These are phyloP conservation scores for Platanista minor DNA, from an alignment of 2,113 vertebrate species.

Conservation along the genomic window DNA sequence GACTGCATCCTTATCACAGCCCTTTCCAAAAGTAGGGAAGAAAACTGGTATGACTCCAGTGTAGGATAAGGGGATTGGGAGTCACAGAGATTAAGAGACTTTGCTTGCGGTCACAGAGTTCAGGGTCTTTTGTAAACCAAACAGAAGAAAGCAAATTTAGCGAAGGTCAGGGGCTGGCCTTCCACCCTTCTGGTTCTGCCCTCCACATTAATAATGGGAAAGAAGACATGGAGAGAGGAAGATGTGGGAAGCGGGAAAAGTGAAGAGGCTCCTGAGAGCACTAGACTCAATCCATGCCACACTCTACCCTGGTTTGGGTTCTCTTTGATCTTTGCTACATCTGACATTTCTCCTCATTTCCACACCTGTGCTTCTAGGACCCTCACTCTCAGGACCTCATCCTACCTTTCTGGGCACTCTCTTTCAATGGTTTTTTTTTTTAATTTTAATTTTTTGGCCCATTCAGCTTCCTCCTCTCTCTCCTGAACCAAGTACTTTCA, in stretches of 20 bases:
- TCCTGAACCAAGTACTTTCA: not conserved
- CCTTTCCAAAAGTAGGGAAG: not conserved
- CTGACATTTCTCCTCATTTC: not conserved
- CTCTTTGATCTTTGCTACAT: not conserved
- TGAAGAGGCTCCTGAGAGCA: not conserved
- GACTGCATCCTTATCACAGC: not conserved
- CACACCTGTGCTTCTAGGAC: not conserved
- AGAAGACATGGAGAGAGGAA: not conserved
- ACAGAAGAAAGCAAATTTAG: not conserved
- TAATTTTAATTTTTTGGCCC: too few relatives aligned
- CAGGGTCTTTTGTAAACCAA: conserved; percentile 18
- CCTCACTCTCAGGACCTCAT: not conserved
- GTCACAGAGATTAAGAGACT: not conserved
- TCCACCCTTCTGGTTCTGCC: not conserved
- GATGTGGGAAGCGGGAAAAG: not conserved
- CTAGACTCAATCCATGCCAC: not conserved
- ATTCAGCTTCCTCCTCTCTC: not conserved
- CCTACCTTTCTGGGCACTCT: not conserved
- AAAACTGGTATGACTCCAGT: not conserved
- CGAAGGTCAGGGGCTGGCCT: not conserved
- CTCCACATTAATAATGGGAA: not conserved
- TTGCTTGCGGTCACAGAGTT: not conserved
- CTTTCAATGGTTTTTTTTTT: not conserved
- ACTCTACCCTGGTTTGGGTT: not conserved
- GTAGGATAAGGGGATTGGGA: not conserved